Evolutionary conservation across 2,113 vertebrate genomes (phyloP), one percentile per base, ranked within the genome.

Genomic region (Onychorhynchus coronatus): DNA sequence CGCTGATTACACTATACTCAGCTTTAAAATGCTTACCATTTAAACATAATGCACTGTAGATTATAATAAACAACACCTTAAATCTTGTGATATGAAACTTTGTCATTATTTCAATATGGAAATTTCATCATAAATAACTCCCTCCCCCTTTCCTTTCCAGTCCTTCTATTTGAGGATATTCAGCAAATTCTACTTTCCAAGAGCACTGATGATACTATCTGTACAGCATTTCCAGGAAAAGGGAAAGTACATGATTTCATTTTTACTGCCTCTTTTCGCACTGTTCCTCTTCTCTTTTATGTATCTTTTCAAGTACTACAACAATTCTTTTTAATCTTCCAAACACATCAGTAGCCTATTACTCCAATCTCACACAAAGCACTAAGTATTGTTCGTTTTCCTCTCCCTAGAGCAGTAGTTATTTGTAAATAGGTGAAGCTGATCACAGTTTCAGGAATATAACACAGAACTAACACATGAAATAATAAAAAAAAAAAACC

Each of bases 1-100:
- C 65, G 53, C 88, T 73, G 94, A 98, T 97, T 96, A 96, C 89
- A 76, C 89, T 96, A 93, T 49, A 91, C 68, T 97, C 89, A 71
- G 88, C 78, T 97, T 91, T 93, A 91, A 95, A 95, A 92, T 59
- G 68, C 83, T 82, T 95, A 95, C 83, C 72, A 63, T 95, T 91
- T 91, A 95, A 97, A 93, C 83, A n/a, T 75, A 96, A 95, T 86
- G 71, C 76, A 82, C 63, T 61, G 41, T 5, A 61, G 70, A 24
- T 84, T 90, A 93, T 62, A 85, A 79, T n/a, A 91, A 97, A 91
- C 78, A 95, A 75, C 55, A 79, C 30, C 63, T 91, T 78, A 95
- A 76, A 90, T 61, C 70, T 63, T 83, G 41, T 0, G 0, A 7
- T 46, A 59, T 15, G 75, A 96, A 94, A 96, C 88, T 92, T 89